Conservation (phyloP, 2,797 vertebrate genomes). For the Poeciliopsis paucimaculata region DNA sequence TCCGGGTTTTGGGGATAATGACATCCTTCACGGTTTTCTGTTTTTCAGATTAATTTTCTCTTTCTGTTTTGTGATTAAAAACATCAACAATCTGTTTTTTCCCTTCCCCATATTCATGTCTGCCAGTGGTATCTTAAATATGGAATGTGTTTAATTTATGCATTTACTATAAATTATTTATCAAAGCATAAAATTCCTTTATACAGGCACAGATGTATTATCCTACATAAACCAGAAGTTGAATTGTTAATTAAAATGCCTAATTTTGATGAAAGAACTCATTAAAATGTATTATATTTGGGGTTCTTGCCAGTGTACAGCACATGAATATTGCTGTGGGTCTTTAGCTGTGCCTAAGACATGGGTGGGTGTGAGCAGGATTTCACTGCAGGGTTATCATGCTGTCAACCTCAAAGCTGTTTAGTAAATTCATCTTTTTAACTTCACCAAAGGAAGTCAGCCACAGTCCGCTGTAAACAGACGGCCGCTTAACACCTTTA, state of each 20-base stretch:
- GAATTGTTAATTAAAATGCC: neutral
- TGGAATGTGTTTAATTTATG: neutral
- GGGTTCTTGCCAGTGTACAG: neutral
- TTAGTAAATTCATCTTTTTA: conserved; percentile 10
- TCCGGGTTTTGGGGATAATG: neutral
- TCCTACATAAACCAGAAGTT: neutral
- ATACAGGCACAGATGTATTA: neutral
- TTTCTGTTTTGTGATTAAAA: neutral
- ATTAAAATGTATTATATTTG: neutral
- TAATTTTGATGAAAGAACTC: neutral
- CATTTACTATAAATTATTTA: neutral
- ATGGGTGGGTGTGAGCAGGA: neutral
- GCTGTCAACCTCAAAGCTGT: conserved; percentile 10
- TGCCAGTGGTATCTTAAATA: neutral
- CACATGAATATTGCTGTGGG: neutral
- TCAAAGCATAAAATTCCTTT: neutral
- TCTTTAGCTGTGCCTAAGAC: neutral
- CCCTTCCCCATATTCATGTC: neutral
- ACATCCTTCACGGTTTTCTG: neutral
- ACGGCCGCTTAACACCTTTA: neutral
- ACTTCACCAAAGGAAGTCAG: neutral
- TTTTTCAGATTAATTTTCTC: neutral
- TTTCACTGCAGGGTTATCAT: conserved; percentile 23
- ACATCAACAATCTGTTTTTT: neutral
- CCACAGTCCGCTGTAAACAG: neutral